phyloP scores from a whole-genome alignment of 2,113 vertebrate species.

The Anas platyrhynchos region DNA sequence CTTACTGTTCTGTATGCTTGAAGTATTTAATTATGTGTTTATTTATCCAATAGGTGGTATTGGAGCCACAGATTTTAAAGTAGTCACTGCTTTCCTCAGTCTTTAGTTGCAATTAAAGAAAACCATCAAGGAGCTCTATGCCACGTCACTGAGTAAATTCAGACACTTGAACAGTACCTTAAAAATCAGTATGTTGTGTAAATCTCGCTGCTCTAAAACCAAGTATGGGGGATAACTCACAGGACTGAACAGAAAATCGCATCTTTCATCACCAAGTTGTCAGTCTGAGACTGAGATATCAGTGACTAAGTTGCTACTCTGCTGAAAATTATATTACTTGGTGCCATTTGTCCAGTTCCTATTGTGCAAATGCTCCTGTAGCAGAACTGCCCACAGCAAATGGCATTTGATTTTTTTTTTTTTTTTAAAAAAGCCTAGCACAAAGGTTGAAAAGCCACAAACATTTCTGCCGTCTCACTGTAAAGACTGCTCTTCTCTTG shows the following conservation, averaged over 20 bases:
- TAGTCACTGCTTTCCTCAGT: background rate
- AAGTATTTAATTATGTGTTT: background rate
- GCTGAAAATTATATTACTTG: rapidly evolving
- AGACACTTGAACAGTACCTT: background rate
- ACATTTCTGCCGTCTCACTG: background rate
- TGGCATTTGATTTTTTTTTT: background rate
- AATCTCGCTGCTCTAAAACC: background rate
- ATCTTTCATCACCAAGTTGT: background rate
- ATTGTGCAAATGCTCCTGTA: background rate
- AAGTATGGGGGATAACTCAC: background rate
- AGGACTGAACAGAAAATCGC: background rate
- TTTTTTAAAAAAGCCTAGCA: background rate
- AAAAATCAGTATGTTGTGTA: background rate
- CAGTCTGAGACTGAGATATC: background rate
- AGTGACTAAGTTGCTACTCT: background rate
- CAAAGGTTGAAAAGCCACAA: background rate
- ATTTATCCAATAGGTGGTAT: background rate
- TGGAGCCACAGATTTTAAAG: background rate
- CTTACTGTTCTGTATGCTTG: background rate
- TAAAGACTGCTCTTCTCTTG: background rate
- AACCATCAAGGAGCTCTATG: background rate
- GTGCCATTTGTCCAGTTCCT: background rate
- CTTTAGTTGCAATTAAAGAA: background rate
- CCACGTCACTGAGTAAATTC: background rate
- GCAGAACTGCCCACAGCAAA: rapidly evolving